phyloP scores from a whole-genome alignment of 2,113 vertebrate genomes.

The Lutjanus erythropterus region DNA sequence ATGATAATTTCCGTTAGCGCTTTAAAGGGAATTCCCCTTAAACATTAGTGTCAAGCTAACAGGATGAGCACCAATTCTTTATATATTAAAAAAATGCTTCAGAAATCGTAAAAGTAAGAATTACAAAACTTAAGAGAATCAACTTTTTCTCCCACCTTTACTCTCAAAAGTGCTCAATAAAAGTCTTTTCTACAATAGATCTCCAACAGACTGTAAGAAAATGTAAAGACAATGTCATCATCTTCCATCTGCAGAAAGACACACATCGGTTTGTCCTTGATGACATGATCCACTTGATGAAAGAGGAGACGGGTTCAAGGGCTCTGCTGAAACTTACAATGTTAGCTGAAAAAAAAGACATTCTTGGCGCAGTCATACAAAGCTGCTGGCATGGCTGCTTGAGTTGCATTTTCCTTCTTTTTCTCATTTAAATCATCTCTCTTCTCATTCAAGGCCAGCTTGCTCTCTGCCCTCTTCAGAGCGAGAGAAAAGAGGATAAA shows the following conservation, averaged over 20 bases:
- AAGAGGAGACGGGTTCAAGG: constrained; percentile 15
- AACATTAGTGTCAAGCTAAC: too few species aligned
- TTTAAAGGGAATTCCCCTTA: too few species aligned
- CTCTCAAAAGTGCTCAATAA: neutral
- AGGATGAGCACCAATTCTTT: too few species aligned
- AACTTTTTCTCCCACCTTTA: too few species aligned
- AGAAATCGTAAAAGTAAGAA: too few species aligned
- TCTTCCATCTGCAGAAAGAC: neutral
- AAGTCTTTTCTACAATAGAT: neutral
- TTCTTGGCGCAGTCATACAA: neutral
- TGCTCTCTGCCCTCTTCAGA: constrained; percentile 25
- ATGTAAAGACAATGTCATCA: neutral
- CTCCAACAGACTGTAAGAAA: neutral
- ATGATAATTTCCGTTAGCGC: too few species aligned
- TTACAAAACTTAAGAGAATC: too few species aligned
- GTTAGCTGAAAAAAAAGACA: neutral
- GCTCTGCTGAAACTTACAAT: constrained; percentile 29
- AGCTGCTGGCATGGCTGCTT: neutral
- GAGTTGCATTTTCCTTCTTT: constrained; percentile 34
- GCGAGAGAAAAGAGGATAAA: constrained; percentile 46
- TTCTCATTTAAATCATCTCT: constrained; percentile 55
- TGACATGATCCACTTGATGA: constrained; percentile 15
- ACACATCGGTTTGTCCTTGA: constrained; percentile 15
- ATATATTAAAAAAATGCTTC: too few species aligned
- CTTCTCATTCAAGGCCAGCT: constrained; percentile 38